Percentiles rank a stretch among this genome's conserved stretches.
Evolutionary conservation across 2,797 vertebrate species (phyloP).

Genomic region (Scolopax rusticola): DNA sequence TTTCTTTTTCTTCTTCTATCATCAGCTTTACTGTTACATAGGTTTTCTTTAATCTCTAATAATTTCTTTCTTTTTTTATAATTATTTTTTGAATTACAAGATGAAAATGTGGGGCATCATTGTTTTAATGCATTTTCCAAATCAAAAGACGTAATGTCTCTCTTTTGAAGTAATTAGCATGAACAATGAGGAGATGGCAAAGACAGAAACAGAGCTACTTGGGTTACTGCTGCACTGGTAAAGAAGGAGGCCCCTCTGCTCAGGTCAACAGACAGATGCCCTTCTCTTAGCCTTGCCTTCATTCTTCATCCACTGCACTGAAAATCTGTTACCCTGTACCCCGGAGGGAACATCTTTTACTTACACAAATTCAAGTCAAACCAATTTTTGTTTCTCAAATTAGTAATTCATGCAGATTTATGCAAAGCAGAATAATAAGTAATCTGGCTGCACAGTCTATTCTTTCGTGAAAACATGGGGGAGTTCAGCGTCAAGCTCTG

Average conservation of each 20-base stretch:
- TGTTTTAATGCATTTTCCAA: background rate
- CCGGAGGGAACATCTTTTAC: background rate
- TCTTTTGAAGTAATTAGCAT: background rate
- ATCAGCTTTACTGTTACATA: rapidly evolving
- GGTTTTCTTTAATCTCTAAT: background rate
- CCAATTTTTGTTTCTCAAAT: background rate
- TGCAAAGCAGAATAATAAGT: slow-evolving; percentile 7
- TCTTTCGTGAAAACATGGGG: background rate
- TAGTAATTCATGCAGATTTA: background rate
- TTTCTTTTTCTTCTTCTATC: background rate
- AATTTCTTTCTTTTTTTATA: no score
- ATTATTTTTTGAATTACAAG: background rate
- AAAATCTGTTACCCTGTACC: background rate
- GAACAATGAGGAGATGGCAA: rapidly evolving
- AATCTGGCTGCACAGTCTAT: background rate
- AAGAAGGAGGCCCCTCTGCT: background rate
- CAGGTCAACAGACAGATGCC: background rate
- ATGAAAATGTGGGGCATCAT: rapidly evolving
- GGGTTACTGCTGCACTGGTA: background rate
- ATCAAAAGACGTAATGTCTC: background rate
- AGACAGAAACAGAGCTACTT: background rate
- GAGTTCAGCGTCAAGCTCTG: background rate
- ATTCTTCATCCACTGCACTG: background rate
- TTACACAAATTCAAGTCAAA: background rate
- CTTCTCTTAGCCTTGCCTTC: background rate